These are phyloP conservation scores for Spodoptera littoralis DNA, from an alignment of 2,888 invertebrate species.

Conservation along the genomic window DNA sequence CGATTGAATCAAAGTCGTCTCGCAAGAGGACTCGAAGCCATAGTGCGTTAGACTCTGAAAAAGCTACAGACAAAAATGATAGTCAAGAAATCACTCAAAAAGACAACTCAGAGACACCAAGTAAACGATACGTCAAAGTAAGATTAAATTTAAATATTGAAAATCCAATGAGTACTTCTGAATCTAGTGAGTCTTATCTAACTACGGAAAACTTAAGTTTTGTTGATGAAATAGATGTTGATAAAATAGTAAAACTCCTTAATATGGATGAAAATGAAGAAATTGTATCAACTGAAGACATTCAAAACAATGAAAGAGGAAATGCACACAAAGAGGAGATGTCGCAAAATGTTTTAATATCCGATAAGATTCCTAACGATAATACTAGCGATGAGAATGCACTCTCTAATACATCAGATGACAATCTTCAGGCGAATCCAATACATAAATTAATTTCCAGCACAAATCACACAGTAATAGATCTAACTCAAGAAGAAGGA, in stretches of 20 bases:
- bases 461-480: too few relatives aligned
- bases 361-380: too few relatives aligned
- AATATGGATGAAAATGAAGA: slow-evolving; percentile 1
- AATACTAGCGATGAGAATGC: too few relatives aligned
- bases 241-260: slow-evolving; percentile 74
- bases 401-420: too few relatives aligned
- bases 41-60: background rate
- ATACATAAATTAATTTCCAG: too few relatives aligned
- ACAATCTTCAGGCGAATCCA: too few relatives aligned
- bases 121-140: slow-evolving; percentile 46
- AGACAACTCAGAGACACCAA: slow-evolving; percentile 23
- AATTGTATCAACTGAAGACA: too few relatives aligned
- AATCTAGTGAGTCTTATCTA: slow-evolving; percentile 37
- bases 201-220: slow-evolving; percentile 71
- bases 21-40: slow-evolving; percentile 38
- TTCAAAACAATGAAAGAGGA: too few relatives aligned
- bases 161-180: slow-evolving; percentile 53
- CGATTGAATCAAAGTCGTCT: slow-evolving; percentile 59
- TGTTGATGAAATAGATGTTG: slow-evolving; percentile 77
- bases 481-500: too few relatives aligned
- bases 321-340: too few relatives aligned
- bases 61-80: too few relatives aligned
- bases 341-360: too few relatives aligned
- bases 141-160: slow-evolving; percentile 70
- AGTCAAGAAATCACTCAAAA: slow-evolving; percentile 55